Evolutionary conservation across 2,888 invertebrate genomes (phyloP), one percentile per base, ranked within the genome.

Genomic region (Amiota communis): DNA sequence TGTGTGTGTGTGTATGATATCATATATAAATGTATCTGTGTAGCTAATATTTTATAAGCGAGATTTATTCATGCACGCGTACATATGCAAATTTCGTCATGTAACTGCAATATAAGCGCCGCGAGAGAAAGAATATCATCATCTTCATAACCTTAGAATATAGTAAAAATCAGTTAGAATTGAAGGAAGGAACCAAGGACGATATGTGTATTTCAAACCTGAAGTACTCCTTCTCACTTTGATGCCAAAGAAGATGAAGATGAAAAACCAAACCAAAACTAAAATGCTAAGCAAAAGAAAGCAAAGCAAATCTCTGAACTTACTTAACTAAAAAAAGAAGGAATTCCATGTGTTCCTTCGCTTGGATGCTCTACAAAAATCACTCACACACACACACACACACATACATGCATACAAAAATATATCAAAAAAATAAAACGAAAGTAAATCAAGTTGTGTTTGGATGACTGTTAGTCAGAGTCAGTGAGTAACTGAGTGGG

Each of bases 1-100:
- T 75, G 73, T 72, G 74, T 68, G 71, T 71, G 64, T 72, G 51
- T 63, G 72, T 73, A 64, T 74, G 63, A 72, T 36, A 36, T 36
- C 2, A 36, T 36, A 36, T 36, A 36, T 36, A 36, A 36, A 36
- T 6, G 8, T 36, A 36, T 36, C 36, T 36, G 53, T 53, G 59
- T 9, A 20, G 51, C 77, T 77, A 75, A 76, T 78, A 75, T 74
- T 75, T 76, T 78, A 79, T 77, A 74, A 77, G 57, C 74, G 71
- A 81, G 80, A 83, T 81, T 81, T 83, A 82, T 84, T 83, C 84
- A 84, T 78, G 82, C 69, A 71, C 71, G 72, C 68, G 69, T 74
- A 75, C 69, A 72, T 75, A 83, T 81, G 81, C 81, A 81, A 81
- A 83, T 81, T 76, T 75, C 68, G 78, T 74, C 83, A 81, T 78